A percentile compares a stretch with the other conserved stretches of the same genome.
Conservation (phyloP, 92 coral and sea anemone species). For the Porites cylindrica region DNA sequence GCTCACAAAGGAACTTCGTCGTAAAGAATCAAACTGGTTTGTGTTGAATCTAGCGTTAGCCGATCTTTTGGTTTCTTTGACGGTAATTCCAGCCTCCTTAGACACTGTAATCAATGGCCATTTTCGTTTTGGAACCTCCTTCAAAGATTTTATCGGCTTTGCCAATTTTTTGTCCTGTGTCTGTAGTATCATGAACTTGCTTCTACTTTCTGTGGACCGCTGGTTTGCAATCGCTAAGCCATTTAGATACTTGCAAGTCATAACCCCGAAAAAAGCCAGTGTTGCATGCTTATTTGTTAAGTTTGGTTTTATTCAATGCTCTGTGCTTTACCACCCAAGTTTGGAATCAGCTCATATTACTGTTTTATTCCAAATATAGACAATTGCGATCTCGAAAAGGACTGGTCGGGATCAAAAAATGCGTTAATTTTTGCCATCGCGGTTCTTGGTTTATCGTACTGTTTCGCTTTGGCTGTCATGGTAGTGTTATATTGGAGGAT, state of each 20-base stretch:
- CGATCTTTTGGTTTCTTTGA: constrained; percentile 55
- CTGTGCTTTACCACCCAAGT: constrained; percentile 65
- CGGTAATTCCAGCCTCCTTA: constrained; percentile 58
- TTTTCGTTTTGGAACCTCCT: neutral
- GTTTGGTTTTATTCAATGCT: constrained; percentile 62
- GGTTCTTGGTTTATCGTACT: constrained; percentile 67
- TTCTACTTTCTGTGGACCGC: constrained; percentile 69
- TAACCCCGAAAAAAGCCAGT: constrained; percentile 42
- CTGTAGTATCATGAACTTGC: constrained; percentile 66
- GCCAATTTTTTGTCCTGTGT: constrained; percentile 70
- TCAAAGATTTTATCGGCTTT: constrained; percentile 58
- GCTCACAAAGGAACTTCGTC: constrained; percentile 46
- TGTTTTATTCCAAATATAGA: constrained; percentile 71
- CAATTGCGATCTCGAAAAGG: constrained; percentile 42
- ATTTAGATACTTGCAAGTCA: constrained; percentile 45
- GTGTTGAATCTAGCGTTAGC: constrained; percentile 63
- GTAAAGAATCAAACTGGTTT: constrained; percentile 47
- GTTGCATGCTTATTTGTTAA: constrained; percentile 22
- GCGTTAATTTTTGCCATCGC: constrained; percentile 50
- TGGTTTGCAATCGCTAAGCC: constrained; percentile 69
- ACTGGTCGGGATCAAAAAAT: constrained; percentile 48
- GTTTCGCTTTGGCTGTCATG: constrained; percentile 56
- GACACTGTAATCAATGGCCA: constrained; percentile 36
- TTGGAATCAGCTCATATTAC: constrained; percentile 72
- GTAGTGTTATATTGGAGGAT: constrained; percentile 60